Base-by-base conservation (phyloP, 2,888 invertebrate genomes). In the Andrena haemorrhoa region DNA sequence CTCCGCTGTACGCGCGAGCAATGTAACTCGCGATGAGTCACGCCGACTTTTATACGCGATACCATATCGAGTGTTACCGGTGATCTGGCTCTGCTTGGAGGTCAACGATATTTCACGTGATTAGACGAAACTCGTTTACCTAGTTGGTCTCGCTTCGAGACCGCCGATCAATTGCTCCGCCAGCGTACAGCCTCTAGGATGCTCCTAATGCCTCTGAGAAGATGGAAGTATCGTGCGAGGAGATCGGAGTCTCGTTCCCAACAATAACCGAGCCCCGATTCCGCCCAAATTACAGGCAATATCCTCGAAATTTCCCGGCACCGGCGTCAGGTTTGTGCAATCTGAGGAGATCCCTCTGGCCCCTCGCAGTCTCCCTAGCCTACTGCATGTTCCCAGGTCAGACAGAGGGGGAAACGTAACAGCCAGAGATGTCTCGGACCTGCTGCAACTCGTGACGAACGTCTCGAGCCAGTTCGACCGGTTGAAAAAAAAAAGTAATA, bases 11-110 rank as follows among this genome's bases (percentile, higher is more conserved):
- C 53, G 65, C 8, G 75, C 7, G 41, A 35, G 35, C 70, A n/a
- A 49, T 41, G 75, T 72, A 79, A 82, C 64, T 68, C 75, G 6
- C 75, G 72, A 72, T 82, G 79, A 82, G 41, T 82, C 82, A 82
- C 64, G 41, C 47, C 7, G 10, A 23, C n/a, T 56, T 68, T 69
- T 73, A 60, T 60, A 49, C 47, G 60, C 53, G n/a, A 33, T 33
- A 33, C 16, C 31, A 12, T 20, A 23, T 41, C 58, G 23, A 47
- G 72, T 74, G n/a, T 80, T 64, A 68, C 72, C 73, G 20, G 51
- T 47, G 64, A 10, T 66, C 10, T 10, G 51, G 47, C 51, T 49
- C 12, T 47, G 53, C 68, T 41, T 70, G 31, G 51, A 65, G 72
- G 66, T 65, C 29, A 74, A 78, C 68, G 76, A 77, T 68, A 63